Percentiles rank a stretch among this genome's conserved stretches.
phyloP scores from a whole-genome alignment of 2,113 vertebrate genomes.

The Ceyx margarethae region DNA sequence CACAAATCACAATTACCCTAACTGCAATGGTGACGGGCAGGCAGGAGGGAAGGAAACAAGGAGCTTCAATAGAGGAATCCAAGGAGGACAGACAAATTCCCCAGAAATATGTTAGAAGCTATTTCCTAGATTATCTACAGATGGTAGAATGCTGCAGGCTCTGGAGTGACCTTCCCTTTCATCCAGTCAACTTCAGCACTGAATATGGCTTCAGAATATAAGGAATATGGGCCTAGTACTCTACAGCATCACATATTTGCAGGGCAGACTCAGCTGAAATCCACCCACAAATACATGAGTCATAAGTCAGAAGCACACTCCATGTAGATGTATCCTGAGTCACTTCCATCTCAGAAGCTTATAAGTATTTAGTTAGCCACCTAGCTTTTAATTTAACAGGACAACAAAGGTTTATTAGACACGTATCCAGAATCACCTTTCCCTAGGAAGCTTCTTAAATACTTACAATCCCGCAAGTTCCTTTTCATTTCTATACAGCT shows the following conservation, averaged over 20 bases:
- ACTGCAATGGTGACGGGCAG: not conserved
- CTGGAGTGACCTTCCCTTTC: not conserved
- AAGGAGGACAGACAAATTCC: not conserved
- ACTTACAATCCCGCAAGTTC: not conserved
- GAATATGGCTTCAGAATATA: not conserved
- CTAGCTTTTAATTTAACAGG: constrained; percentile 51
- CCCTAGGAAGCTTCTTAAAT: not conserved
- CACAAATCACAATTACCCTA: not conserved
- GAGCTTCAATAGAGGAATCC: not conserved
- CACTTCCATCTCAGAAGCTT: constrained; percentile 35
- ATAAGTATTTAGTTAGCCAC: constrained; percentile 61
- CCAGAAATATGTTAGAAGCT: not conserved
- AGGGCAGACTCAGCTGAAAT: constrained; percentile 46
- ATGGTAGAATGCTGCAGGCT: not conserved
- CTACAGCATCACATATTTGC: not conserved
- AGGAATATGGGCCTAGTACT: not conserved
- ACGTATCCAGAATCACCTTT: not conserved
- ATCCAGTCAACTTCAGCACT: not conserved
- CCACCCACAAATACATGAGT: constrained; percentile 51
- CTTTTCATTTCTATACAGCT: not conserved
- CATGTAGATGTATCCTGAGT: constrained; percentile 47
- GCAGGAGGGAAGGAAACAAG: not conserved
- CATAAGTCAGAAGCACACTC: constrained; percentile 28
- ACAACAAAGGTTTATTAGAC: constrained; percentile 32
- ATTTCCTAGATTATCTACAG: not conserved